Conservation (phyloP, 2,113 vertebrate genomes). For the Asarcornis scutulata region DNA sequence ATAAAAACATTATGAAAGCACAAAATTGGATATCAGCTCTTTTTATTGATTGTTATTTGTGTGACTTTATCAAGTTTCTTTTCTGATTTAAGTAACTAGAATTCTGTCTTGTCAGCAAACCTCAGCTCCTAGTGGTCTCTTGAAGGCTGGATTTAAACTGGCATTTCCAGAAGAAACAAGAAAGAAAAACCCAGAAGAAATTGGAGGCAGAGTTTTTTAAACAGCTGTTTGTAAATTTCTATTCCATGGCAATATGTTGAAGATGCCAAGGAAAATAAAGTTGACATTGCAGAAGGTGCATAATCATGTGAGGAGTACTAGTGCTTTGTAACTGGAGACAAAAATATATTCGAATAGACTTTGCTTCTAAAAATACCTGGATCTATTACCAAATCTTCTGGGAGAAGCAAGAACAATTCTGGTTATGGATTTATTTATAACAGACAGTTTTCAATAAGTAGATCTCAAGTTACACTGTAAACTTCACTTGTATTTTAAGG, state of each 20-base stretch:
- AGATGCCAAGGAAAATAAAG: background rate
- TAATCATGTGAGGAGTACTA: background rate
- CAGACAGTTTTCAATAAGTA: background rate
- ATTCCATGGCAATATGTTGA: background rate
- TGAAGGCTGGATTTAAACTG: background rate
- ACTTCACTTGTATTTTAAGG: background rate
- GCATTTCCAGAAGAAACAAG: background rate
- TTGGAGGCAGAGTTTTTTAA: background rate
- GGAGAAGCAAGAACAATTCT: background rate
- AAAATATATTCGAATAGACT: background rate
- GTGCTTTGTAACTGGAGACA: background rate
- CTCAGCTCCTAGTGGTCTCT: background rate
- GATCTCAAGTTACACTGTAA: background rate
- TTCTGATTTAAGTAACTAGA: background rate
- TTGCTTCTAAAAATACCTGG: conserved; percentile 33
- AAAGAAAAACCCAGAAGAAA: background rate
- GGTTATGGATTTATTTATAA: conserved; percentile 4
- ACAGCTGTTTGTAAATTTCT: background rate
- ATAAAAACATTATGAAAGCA: background rate
- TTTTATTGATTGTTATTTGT: background rate
- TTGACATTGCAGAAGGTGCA: conserved; percentile 1
- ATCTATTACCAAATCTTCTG: background rate
- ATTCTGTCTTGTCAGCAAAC: background rate
- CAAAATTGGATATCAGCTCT: background rate
- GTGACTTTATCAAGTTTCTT: background rate